These are phyloP conservation scores for Adela reaumurella DNA, from an alignment of 2,888 invertebrate genomes.

Conservation along the genomic window DNA sequence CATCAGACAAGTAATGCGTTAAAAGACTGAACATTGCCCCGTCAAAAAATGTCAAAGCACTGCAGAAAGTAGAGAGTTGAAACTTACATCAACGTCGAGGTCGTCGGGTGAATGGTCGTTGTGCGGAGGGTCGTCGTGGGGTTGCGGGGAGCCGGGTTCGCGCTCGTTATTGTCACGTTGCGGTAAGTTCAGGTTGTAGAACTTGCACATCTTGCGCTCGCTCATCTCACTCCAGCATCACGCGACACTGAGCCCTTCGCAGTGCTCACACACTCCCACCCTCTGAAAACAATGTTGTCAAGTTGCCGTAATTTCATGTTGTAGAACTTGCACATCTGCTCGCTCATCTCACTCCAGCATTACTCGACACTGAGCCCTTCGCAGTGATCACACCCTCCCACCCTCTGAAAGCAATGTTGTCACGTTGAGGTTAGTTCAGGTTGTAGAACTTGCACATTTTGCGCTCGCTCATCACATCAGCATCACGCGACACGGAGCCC, in stretches of 20 bases:
- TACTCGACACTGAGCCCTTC: conserved; percentile 14
- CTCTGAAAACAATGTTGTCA: conserved; percentile 29
- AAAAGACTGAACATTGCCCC: too few relatives aligned
- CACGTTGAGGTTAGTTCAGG: conserved; percentile 53
- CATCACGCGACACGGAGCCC: conserved; percentile 17
- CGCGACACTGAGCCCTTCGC: conserved; percentile 13
- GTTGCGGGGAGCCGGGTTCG: conserved; percentile 19
- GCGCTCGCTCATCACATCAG: conserved; percentile 53
- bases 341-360: conserved; percentile 50
- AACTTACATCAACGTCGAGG: conserved; percentile 15
- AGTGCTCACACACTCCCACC: too few relatives aligned
- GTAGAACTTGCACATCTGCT: conserved; percentile 56
- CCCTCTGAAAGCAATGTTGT: conserved; percentile 24
- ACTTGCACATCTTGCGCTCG: conserved; percentile 56
- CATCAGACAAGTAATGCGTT: too few relatives aligned
- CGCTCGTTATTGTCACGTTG: conserved; percentile 44
- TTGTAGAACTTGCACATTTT: conserved; percentile 57
- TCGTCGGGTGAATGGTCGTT: conserved; percentile 8
- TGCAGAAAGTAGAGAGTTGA: too few relatives aligned
- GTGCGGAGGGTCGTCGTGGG: conserved; percentile 23
- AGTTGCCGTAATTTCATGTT: conserved; percentile 54
- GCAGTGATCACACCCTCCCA: too few relatives aligned
- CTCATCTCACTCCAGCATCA: conserved; percentile 47
- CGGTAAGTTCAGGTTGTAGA: conserved; percentile 54
- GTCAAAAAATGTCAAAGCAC: too few relatives aligned